Conservation (phyloP, 2,888 invertebrate genomes). For the Cenopis cana region DNA sequence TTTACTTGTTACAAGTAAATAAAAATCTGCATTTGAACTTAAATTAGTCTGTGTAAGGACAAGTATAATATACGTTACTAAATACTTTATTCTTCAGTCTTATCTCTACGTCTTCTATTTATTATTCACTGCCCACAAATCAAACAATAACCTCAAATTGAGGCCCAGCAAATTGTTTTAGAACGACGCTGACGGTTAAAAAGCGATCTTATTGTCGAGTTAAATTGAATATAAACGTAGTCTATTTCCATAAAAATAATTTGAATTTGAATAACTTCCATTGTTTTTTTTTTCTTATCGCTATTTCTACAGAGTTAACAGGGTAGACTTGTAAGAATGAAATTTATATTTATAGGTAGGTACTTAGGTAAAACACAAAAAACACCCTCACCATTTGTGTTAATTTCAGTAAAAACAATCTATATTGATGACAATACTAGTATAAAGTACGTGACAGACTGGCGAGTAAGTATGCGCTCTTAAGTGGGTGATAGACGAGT, state of each 20-base stretch:
- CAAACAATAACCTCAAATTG: constrained; percentile 28
- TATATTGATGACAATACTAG: no score
- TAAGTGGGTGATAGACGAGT: no score
- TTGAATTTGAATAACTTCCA: constrained; percentile 16
- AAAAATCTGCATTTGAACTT: neutral
- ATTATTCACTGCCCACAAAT: constrained; percentile 23
- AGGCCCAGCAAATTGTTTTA: constrained; percentile 31
- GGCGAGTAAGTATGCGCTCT: no score
- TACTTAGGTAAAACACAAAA: no score
- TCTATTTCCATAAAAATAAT: constrained; percentile 16
- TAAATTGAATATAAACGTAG: constrained; percentile 8
- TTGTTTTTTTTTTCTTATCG: neutral
- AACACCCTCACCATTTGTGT: no score
- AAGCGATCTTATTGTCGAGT: constrained; percentile 24
- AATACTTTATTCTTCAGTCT: neutral
- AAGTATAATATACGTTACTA: neutral
- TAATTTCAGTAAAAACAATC: no score
- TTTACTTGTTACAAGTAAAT: neutral
- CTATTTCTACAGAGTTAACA: neutral
- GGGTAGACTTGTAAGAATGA: neutral
- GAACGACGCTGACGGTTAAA: constrained; percentile 27
- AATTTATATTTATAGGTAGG: no score
- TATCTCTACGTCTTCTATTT: constrained; percentile 13
- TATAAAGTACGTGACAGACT: no score
- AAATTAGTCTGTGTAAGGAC: neutral